These are phyloP conservation scores for Keiferia lycopersicella DNA, from an alignment of 2,888 invertebrate species.

Conservation along the genomic window DNA sequence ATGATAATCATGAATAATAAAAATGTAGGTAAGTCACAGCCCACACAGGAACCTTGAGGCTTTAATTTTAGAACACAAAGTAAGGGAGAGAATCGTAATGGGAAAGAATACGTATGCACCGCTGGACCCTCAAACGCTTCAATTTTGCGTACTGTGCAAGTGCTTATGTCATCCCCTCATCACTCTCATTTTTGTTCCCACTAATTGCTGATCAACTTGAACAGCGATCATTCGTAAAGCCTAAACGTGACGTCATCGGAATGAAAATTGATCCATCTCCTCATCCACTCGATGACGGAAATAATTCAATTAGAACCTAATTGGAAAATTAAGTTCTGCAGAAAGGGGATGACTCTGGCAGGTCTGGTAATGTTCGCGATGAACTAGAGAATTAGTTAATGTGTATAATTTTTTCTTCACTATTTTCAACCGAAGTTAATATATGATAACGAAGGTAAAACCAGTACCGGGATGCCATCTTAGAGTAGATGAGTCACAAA, in stretches of 20 bases:
- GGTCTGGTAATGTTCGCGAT: background rate
- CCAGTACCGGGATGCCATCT: too few relatives aligned
- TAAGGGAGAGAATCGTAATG: too few relatives aligned
- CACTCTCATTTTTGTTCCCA: slow-evolving; percentile 12
- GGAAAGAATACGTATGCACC: background rate
- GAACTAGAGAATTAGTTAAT: too few relatives aligned
- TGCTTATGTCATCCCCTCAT: slow-evolving; percentile 7
- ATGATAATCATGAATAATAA: too few relatives aligned
- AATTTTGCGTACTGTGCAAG: background rate
- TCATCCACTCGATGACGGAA: slow-evolving; percentile 64
- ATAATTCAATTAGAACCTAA: slow-evolving; percentile 78
- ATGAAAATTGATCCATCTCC: slow-evolving; percentile 31
- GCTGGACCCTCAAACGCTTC: background rate
- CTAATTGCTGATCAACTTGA: slow-evolving; percentile 22
- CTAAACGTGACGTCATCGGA: slow-evolving; percentile 10
- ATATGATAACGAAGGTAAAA: too few relatives aligned
- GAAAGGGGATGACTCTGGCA: slow-evolving; percentile 45
- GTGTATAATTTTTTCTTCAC: too few relatives aligned
- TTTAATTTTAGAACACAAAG: too few relatives aligned
- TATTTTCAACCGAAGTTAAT: too few relatives aligned
- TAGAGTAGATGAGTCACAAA: too few relatives aligned
- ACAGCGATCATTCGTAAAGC: slow-evolving; percentile 22
- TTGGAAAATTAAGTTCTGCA: slow-evolving; percentile 76
- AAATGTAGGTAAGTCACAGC: too few relatives aligned
- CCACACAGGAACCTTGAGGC: too few relatives aligned